Base-by-base conservation (phyloP, 1,140 invertebrate species). In the Brachionus asplanchnoidis region DNA sequence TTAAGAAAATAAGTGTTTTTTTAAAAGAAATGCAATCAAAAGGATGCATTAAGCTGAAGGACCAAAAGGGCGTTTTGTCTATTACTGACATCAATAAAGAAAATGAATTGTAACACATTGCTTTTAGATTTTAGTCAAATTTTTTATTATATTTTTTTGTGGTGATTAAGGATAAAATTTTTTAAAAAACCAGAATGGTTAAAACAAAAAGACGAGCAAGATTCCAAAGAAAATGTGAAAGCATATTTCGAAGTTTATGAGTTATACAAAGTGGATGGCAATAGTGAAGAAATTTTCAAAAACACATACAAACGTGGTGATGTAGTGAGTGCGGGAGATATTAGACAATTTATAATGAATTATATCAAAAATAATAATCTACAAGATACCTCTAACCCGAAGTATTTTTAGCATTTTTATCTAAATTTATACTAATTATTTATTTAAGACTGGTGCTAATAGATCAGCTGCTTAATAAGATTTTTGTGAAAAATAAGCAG, bases 141-240 rank as follows among this genome's bases (percentile, higher is more conserved):
- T 53, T 80, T 53, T 36, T 23, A 28, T 56, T 6, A 36, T 78
- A 17, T 28, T 80, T 11, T n/a, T 36, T 44, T 82, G 28, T 9
- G 3, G 28, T 9, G 3, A 28, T 60, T 36, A 26, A 82, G 79
- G 23, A 82, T 82, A 32, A 60, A 68, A 17, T 23, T 36, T 44
- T 82, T 82, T 14, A 82, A 82, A 68, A 82, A 68, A 44, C 79
- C 79, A n/a, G 79, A 82, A 20, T 82, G 79, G 79, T n/a, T 82
- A 32, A 68, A 82, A 23, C 79, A 82, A 82, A 82, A 60, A 82
- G 50, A 65, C 6, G 79, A 60, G 3, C 14, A 17, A 14, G 79
- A 82, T n/a, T 65, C 53, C 0, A 65, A 65, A 44, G 79, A 36
- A 60, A 56, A 60, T 17, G 50, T 65, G 9, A 82, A 82, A 23